Base-by-base conservation (phyloP, 1,140 invertebrate species). In the Drosophila pseudoananassae region DNA sequence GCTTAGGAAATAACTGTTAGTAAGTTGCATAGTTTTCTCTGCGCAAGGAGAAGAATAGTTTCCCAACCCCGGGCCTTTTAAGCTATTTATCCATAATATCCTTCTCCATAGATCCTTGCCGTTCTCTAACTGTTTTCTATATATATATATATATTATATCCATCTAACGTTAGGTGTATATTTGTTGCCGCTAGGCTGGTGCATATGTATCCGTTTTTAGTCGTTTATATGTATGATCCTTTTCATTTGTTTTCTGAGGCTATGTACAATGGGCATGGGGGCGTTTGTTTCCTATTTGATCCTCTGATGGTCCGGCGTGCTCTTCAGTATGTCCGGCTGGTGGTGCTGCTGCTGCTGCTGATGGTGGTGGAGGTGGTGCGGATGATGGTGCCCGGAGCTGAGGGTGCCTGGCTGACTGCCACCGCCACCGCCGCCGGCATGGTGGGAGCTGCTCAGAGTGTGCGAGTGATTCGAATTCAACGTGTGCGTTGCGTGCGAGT, bases 301-400 rank as follows among this genome's bases (percentile, higher is more conserved):
- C 23, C 91, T 68, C 76, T 95, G 95, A 91, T 97, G 96, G 89
- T 97, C 96, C 1, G 96, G 96, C 6, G 96, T 97, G 25, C 96
- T 96, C 84, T 97, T 97, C 15, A 97, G 92, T 84, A 97, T 96
- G 83, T 97, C 96, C 3, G 96, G 96, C 92, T 97, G 81, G 56
- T 91, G 89, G 23, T 76, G 82, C 54, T 90, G 83, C 9, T 55
- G 49, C 31, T 79, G 76, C 20, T 76, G 74, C 25, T 63, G 65
- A 3, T 75, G 77, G 17, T 78, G 68, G 45, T 72, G 76, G 33
- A 45, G 56, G 27, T 79, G 54, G n/a, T 93, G 92, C 60, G 93
- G 92, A 17, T 78, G 75, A 6, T 80, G 78, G 46, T 78, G 80
- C 0, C 92, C 92, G 4, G 92, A 88, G n/a, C 92, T 92, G 23